phyloP scores from a whole-genome alignment of 2,888 invertebrate genomes.

The Nezara viridula region DNA sequence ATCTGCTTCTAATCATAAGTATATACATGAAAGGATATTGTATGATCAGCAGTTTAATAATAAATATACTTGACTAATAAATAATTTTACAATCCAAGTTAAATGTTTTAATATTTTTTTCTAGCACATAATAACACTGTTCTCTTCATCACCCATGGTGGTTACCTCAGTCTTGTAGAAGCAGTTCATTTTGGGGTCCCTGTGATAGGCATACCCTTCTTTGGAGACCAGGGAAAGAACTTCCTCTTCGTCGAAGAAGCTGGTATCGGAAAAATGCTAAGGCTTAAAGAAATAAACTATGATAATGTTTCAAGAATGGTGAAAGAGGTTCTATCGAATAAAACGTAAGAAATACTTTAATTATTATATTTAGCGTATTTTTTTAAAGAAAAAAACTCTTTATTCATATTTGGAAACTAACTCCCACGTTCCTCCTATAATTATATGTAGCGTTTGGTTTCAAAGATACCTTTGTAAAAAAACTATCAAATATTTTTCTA shows the following conservation, averaged over 20 bases:
- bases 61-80: too few relatives aligned
- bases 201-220: conserved; percentile 65
- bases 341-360: background rate
- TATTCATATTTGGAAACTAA: too few relatives aligned
- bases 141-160: conserved; percentile 63
- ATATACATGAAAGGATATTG: too few relatives aligned
- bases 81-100: too few relatives aligned
- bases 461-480: too few relatives aligned
- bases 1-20: too few relatives aligned
- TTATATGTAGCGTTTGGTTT: too few relatives aligned
- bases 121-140: conserved; percentile 52
- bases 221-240: conserved; percentile 68
- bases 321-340: conserved; percentile 28
- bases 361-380: too few relatives aligned
- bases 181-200: conserved; percentile 51
- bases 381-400: too few relatives aligned
- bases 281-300: background rate
- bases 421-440: too few relatives aligned
- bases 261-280: conserved; percentile 65
- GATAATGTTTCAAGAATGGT: conserved; percentile 4
- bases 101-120: background rate
- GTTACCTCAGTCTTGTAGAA: conserved; percentile 61
- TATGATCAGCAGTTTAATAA: too few relatives aligned
- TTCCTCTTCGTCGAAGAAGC: conserved; percentile 68
- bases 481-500: too few relatives aligned